Conservation (phyloP, 2,797 vertebrate genomes). For the Columba guinea region DNA sequence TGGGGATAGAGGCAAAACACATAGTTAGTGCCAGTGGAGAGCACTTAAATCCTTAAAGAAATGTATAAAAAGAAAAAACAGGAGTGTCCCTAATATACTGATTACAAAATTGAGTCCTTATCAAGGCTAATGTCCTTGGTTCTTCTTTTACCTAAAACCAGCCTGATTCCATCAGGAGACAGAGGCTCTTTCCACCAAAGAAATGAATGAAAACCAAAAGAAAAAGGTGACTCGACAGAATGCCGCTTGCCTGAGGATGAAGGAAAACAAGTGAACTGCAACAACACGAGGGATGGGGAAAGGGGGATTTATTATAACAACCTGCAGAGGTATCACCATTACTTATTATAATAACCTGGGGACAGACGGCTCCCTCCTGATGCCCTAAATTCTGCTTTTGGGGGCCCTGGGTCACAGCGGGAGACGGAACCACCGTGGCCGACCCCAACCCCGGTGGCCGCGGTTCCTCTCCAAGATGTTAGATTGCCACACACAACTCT, state of each 20-base stretch:
- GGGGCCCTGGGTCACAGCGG: background rate
- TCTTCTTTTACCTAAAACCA: background rate
- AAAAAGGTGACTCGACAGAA: background rate
- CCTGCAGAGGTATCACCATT: background rate
- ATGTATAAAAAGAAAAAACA: too few relatives aligned
- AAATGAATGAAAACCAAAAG: background rate
- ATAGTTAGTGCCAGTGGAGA: background rate
- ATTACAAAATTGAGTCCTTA: background rate
- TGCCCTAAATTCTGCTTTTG: background rate
- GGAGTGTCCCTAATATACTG: background rate
- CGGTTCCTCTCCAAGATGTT: background rate
- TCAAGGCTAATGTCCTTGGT: background rate
- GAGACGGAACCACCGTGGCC: background rate
- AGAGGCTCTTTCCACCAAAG: background rate
- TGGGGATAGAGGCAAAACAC: background rate
- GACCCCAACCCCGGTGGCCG: background rate
- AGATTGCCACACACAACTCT: background rate
- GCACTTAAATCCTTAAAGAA: background rate
- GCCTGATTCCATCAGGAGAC: background rate
- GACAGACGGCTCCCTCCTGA: background rate
- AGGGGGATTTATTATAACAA: background rate
- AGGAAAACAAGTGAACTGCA: background rate
- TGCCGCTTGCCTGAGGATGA: rapidly evolving
- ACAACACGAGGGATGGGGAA: background rate
- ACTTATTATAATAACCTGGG: background rate